Base-by-base conservation (phyloP, 2,113 vertebrate genomes). In the Hyperoodon ampullatus region DNA sequence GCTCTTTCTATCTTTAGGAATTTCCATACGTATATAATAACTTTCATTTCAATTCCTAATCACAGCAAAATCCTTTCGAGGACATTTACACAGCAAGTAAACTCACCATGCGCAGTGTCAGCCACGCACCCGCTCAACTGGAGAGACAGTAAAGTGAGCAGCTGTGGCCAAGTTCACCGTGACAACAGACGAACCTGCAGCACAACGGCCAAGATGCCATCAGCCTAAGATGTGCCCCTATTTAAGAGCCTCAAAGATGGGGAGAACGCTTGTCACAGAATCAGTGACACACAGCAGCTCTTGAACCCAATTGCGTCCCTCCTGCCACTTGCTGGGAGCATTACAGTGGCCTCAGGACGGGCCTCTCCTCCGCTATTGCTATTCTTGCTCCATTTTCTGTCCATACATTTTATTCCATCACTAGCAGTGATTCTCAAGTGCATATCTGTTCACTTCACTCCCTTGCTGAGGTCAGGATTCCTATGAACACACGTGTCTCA, bases 161-260 rank as follows among this genome's bases (percentile, higher is more conserved):
- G 61, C 60, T 33, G 13, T 4, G 4, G 55, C 58, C 55, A 26
- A 12, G 71, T 26, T 35, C 24, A 2, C 44, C 0, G 5, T 3
- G 24, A 35, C 6, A 28, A 6, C 47, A 47, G 21, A 42, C 2
- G 7, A 30, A 19, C 6, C 68, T 1, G 0, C 77, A 4, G 7
- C 60, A 5, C 1, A 15, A 12, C 23, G 3, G 1, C 30, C 44
- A 11, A 6, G 66, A 42, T 6, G 4, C 77, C 19, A 1, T 11
- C n/a, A 0, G 4, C 15, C 0, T 4, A 8, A 60, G 81, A 15
- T 0, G 3, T 2, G 0, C 24, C 53, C 13, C 21, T 1, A 1
- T 3, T 35, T 44, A 30, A 16, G 60, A 26, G n/a, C 16, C 16
- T 7, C 10, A 15, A 13, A 75, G 42, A 4, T 0, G 13, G 33